A percentile compares a stretch with the other conserved stretches of the same genome.
These are phyloP conservation scores for Protodeltote pygarga DNA, from an alignment of 2,888 invertebrate species.

Conservation along the genomic window DNA sequence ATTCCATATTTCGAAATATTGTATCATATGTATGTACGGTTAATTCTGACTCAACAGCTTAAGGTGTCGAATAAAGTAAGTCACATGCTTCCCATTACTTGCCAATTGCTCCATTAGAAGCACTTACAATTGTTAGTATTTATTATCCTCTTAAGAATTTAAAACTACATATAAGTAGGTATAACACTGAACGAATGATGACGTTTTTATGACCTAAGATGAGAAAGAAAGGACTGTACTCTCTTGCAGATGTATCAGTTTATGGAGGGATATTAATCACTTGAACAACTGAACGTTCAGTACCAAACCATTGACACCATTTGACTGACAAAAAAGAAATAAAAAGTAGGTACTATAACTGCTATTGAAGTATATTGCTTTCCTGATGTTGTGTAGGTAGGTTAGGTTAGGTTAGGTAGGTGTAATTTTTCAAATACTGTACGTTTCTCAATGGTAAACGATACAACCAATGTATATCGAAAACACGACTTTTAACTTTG, in stretches of 20 bases:
- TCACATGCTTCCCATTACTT: slow-evolving; percentile 65
- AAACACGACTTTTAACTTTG: slow-evolving; percentile 8
- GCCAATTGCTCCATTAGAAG: slow-evolving; percentile 70
- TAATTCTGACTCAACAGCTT: slow-evolving; percentile 53
- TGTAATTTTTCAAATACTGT: no score
- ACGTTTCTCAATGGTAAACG: slow-evolving; percentile 21
- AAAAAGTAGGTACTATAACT: not conserved
- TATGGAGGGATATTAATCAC: not conserved
- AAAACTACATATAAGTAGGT: slow-evolving; percentile 14
- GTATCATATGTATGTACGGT: slow-evolving; percentile 37
- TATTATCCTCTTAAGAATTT: slow-evolving; percentile 52
- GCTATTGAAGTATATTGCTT: not conserved
- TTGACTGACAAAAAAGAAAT: not conserved
- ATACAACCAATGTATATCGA: slow-evolving; percentile 16
- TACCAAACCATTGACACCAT: not conserved
- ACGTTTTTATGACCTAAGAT: slow-evolving; percentile 14
- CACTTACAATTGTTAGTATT: slow-evolving; percentile 68
- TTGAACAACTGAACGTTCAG: not conserved
- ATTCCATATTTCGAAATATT: slow-evolving; percentile 27
- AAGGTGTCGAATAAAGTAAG: slow-evolving; percentile 64
- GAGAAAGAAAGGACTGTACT: not conserved
- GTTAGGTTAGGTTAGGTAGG: no score
- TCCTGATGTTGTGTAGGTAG: not conserved
- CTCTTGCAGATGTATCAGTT: not conserved
- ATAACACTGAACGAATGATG: slow-evolving; percentile 10